Percentiles rank a stretch among this genome's conserved stretches.
phyloP scores from a whole-genome alignment of 2,888 invertebrate species.

The Agonopterix heracliana region DNA sequence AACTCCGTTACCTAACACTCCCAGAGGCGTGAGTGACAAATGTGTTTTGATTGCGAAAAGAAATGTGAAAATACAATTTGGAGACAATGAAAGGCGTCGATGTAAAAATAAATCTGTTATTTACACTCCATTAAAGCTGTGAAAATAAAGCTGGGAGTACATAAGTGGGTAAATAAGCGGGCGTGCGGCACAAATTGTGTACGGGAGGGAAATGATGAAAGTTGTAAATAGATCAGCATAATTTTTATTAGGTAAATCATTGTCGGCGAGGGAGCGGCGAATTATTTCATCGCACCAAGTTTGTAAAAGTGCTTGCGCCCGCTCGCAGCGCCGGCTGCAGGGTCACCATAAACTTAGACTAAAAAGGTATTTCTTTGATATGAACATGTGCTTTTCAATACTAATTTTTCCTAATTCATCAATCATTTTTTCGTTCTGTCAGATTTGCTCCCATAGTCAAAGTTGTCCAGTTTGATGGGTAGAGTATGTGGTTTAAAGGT shows the following conservation, averaged over 20 bases:
- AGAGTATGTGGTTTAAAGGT: too few species aligned
- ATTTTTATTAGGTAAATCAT: slow-evolving; percentile 55
- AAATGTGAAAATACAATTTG: slow-evolving; percentile 11
- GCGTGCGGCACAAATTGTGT: slow-evolving; percentile 20
- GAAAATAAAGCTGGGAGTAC: slow-evolving; percentile 8
- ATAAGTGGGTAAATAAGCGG: slow-evolving; percentile 19
- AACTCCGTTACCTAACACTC: slow-evolving; percentile 4
- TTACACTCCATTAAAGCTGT: slow-evolving; percentile 8
- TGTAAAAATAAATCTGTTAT: slow-evolving; percentile 10
- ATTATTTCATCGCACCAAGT: slow-evolving; percentile 31
- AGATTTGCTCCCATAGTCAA: too few species aligned
- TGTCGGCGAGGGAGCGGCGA: slow-evolving; percentile 22
- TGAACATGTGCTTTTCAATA: too few species aligned
- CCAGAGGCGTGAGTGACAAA: slow-evolving; percentile 1
- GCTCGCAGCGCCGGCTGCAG: neutral
- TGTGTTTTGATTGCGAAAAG: slow-evolving; percentile 13
- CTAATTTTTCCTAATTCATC: too few species aligned
- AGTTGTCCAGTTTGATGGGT: too few species aligned
- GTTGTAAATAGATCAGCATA: slow-evolving; percentile 50
- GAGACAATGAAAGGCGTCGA: slow-evolving; percentile 8
- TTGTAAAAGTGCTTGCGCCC: slow-evolving; percentile 24
- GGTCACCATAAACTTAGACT: neutral
- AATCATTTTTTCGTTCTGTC: too few species aligned
- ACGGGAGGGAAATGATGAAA: slow-evolving; percentile 33
- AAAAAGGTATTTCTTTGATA: too few species aligned